A percentile compares a stretch with the other conserved stretches of the same genome.
phyloP scores from a whole-genome alignment of 2,113 vertebrate species.

The Sorex fumeus region DNA sequence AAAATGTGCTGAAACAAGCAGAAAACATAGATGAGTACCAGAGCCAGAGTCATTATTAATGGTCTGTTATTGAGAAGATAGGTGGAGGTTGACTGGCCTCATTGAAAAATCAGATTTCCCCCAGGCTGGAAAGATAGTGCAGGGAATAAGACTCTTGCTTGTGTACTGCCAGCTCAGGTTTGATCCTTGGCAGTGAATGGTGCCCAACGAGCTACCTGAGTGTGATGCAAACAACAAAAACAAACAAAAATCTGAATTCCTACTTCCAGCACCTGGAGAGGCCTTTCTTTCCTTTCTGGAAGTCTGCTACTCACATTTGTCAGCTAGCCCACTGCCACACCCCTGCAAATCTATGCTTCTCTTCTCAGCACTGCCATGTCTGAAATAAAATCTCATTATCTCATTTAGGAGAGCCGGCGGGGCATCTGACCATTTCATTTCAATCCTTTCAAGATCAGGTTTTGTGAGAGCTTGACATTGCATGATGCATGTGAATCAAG shows the following conservation, averaged over 20 bases:
- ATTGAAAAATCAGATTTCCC: no score
- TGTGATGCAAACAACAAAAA: background rate
- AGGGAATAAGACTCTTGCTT: no score
- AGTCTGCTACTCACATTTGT: no score
- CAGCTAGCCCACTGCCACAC: no score
- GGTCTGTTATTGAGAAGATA: background rate
- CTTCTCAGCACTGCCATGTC: background rate
- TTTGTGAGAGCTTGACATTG: background rate
- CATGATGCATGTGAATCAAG: background rate
- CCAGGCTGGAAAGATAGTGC: no score
- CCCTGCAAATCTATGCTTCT: no score
- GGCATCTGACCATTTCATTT: background rate
- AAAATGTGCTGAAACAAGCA: slow-evolving; percentile 33
- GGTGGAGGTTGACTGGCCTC: background rate
- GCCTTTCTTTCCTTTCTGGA: background rate
- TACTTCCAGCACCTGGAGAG: background rate
- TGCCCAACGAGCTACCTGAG: no score
- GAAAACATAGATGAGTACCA: background rate
- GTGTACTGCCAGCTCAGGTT: no score
- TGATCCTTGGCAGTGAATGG: no score
- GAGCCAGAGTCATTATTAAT: background rate
- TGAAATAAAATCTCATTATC: background rate
- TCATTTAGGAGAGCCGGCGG: fast-evolving
- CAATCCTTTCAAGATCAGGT: background rate
- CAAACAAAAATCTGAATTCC: background rate